Evolutionary conservation across 2,797 vertebrate genomes (phyloP), one percentile per base, ranked within the genome.

Genomic region (Bradypodion pumilum): DNA sequence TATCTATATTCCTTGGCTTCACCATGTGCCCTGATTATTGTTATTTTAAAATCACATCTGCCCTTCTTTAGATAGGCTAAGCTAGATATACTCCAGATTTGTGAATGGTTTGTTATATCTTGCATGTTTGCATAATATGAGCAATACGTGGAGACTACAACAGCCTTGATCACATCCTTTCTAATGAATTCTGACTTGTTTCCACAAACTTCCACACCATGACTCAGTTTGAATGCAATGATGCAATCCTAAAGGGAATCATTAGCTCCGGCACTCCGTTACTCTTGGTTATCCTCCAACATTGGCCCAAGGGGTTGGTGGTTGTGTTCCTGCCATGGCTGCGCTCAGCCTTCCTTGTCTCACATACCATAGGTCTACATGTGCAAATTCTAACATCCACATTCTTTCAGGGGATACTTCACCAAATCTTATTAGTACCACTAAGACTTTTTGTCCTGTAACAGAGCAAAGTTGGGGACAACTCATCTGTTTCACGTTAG

Each of bases 211-310:
- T 42, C 90, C 84, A 86, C 84, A 66, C 87, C 74, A 78, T 94
- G 93, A 95, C 94, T 95, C 92, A 93, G 87, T 93, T 84, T 86
- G 72, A 92, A 90, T 86, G 85, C 89, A 90, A 91, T 89, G 92
- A 93, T 91, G 91, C 81, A 92, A 91, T 91, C 89, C 94, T 90
- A 89, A n/a, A 87, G 91, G 94, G 95, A 91, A 88, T 90, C 80
- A 52, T 93, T 90, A 85, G 82, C 88, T 94, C 88, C 75, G 44
- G 72, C 80, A 90, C 92, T 82, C 66, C 69, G 77, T 92, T 87
- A 86, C 82, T 52, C 70, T 72, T 85, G 23, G 86, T 90, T 79
- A 16, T 81, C 85, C 87, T 92, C 91, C 89, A 88, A 86, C 84
- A 80, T 85, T 78, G 84, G 88, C 91, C 94, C 90, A 2, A 0